A percentile compares a stretch with the other conserved stretches of the same genome.
Evolutionary conservation across 1,140 invertebrate species (phyloP).

Genomic region (Nephotettix cincticeps): DNA sequence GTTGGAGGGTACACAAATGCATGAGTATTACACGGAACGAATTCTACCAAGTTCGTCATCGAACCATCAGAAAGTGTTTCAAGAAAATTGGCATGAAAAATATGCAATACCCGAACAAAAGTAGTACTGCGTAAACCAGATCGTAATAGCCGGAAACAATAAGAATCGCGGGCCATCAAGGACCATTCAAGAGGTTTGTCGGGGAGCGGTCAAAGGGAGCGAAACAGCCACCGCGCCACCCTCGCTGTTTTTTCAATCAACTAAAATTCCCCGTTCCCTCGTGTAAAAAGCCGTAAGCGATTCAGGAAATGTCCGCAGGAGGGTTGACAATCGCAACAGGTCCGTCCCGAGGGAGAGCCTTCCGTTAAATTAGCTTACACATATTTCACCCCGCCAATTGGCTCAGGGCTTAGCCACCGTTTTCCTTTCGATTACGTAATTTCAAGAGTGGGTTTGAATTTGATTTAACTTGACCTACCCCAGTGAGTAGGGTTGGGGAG

Average conservation of each 20-base stretch:
- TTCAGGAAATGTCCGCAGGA: conserved; percentile 1
- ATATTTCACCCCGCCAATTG: background rate
- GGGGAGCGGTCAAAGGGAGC: background rate
- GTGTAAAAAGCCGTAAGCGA: conserved; percentile 7
- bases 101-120: background rate
- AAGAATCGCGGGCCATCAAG: background rate
- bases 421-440: background rate
- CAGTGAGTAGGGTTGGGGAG: background rate
- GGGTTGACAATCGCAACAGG: conserved; percentile 12
- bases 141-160: background rate
- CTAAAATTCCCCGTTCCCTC: conserved; percentile 1
- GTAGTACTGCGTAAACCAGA: background rate
- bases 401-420: background rate
- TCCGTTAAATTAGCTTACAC: conserved; percentile 15
- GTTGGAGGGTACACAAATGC: no score
- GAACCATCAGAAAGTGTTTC: no score
- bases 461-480: conserved; percentile 8
- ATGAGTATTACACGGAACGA: no score
- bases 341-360: background rate
- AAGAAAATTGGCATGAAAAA: no score
- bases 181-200: background rate
- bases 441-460: background rate
- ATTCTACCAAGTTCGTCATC: no score
- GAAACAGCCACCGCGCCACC: background rate
- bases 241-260: conserved; percentile 18